These are phyloP conservation scores for Oreochromis aureus DNA, from an alignment of 2,113 vertebrate species.

Conservation along the genomic window DNA sequence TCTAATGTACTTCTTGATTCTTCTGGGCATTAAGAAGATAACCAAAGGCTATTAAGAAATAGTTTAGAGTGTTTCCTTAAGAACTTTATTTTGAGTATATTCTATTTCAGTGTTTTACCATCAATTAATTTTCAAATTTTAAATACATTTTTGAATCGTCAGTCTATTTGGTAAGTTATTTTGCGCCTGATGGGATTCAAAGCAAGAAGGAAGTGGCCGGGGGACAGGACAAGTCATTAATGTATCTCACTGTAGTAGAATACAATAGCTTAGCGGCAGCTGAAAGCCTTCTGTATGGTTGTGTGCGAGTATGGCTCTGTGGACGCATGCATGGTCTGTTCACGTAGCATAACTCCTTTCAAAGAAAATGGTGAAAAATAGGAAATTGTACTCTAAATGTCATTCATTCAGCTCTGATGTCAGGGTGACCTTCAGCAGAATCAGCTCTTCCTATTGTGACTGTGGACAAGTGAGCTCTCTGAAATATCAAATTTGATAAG, in stretches of 20 bases:
- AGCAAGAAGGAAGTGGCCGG: constrained; percentile 1
- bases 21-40: neutral
- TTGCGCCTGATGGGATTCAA: neutral
- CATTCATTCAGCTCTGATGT: constrained; percentile 75
- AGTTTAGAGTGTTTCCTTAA: neutral
- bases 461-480: constrained; percentile 49
- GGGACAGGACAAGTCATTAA: constrained; percentile 43
- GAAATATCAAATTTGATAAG: constrained; percentile 77
- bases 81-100: neutral
- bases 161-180: neutral
- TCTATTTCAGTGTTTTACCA: neutral
- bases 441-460: constrained; percentile 68
- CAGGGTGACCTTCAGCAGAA: constrained; percentile 76
- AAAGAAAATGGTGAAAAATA: constrained; percentile 69
- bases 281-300: constrained; percentile 7
- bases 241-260: constrained; percentile 25
- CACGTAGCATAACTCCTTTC: constrained; percentile 46
- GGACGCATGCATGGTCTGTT: neutral
- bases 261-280: constrained; percentile 13
- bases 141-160: neutral
- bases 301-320: neutral
- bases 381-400: constrained; percentile 77
- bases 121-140: neutral
- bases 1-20: neutral
- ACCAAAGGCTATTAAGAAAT: neutral